Evolutionary conservation across 2,888 invertebrate species (phyloP), one percentile per base, ranked within the genome.

Genomic region (Trichopria drosophilae): DNA sequence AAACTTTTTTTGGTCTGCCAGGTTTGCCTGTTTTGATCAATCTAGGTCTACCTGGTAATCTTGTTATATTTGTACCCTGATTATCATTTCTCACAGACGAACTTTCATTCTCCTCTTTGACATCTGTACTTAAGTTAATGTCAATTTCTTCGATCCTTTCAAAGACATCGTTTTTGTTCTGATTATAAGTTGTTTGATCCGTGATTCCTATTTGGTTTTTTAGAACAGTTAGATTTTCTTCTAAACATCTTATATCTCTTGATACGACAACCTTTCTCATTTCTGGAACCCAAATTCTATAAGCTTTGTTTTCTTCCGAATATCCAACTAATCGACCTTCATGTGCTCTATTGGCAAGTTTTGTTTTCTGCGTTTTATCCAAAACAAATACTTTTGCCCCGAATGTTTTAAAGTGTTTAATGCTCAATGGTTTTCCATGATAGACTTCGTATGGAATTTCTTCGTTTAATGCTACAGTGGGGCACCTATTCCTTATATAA

Each of bases 1-100:
- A 26, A 4, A 20, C 6, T 22, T 16, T 40, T 12, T 13, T 40
- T 40, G 40, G 40, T 15, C 26, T 16, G 15, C 18, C 26, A 26
- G 40, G 28, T 26, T 12, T 40, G 13, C 40, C 40, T 26, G 40
- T 26, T 26, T 40, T 40, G n/a, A 40, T 13, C 18, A 40, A 16
- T n/a, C 24, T 40, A 13, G 40, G 32, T 32, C 32, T 32, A 13
- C 9, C 32, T n/a, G 32, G 32, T 32, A 32, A 13, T 10, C 32
- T 10, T 13, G 10, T 32, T 1, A 2, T 13, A n/a, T 32, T n/a
- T n/a, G 32, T n/a, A 13, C 13, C 13, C 13, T 1, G 1, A 13
- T 9, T n/a, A 10, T 32, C 32, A 32, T 32, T 32, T 32, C 10
- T 13, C n/a, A n/a, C n/a, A n/a, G n/a, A n/a, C 7, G 32, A 12